Conservation (phyloP, 2,113 vertebrate species). For the Apodemus sylvaticus region DNA sequence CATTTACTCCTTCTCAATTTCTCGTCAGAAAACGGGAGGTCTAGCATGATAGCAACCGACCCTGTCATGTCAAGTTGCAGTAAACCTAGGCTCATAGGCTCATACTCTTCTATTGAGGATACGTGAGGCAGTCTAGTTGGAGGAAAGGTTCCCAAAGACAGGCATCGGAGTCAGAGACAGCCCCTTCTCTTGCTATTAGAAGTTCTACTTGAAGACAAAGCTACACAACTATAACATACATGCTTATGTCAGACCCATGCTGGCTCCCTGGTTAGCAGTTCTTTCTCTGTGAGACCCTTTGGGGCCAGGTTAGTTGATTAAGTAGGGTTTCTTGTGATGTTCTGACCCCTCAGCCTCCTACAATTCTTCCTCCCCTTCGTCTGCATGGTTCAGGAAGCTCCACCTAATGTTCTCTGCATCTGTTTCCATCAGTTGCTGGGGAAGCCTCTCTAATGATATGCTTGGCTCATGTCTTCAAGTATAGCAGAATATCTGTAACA, state of each 20-base stretch:
- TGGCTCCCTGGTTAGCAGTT: neutral
- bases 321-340: neutral
- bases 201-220: neutral
- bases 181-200: neutral
- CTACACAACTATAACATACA: neutral
- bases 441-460: neutral
- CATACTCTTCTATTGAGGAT: neutral
- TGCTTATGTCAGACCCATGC: neutral
- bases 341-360: neutral
- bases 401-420: neutral
- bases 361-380: neutral
- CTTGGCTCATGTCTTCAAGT: neutral
- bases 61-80: neutral
- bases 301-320: neutral
- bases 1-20: neutral
- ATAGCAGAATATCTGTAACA: neutral
- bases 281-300: neutral
- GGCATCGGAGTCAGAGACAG: neutral
- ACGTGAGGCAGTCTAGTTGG: neutral
- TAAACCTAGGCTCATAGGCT: neutral
- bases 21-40: neutral
- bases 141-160: neutral
- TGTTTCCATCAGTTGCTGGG: neutral
- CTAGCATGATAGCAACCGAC: neutral
- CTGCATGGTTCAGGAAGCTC: neutral